A percentile compares a stretch with the other conserved stretches of the same genome.
These are phyloP conservation scores for Bubo scandiacus DNA, from an alignment of 2,113 vertebrate genomes.

Conservation along the genomic window DNA sequence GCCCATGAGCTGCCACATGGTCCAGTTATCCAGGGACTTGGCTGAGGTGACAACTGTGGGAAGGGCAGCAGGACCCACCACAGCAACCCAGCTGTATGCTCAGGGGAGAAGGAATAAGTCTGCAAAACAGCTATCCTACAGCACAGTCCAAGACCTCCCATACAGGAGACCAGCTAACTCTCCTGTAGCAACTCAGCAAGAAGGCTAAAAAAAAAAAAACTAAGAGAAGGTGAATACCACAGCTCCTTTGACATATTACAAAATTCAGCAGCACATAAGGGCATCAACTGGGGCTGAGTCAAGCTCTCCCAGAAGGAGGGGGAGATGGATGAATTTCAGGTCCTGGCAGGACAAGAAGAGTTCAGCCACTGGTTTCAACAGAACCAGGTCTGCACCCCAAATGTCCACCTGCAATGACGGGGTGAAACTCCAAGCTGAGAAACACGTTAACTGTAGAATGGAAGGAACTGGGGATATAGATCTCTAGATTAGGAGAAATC, in stretches of 20 bases:
- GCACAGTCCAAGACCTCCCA: not conserved
- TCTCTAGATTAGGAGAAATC: not conserved
- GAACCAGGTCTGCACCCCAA: not conserved
- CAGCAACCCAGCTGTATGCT: not conserved
- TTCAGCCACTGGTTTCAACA: not conserved
- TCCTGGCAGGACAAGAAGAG: not conserved
- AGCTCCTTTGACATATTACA: not conserved
- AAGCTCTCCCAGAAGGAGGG: not conserved
- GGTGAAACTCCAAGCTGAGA: not conserved
- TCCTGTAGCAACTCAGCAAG: not conserved
- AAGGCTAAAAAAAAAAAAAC: not conserved
- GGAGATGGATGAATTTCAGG: not conserved
- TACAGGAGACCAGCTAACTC: not conserved
- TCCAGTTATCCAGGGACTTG: not conserved
- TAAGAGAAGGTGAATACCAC: not conserved
- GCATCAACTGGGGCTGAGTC: fast-evolving
- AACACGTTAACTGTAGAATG: not conserved
- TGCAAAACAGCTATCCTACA: not conserved
- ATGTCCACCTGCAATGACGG: fast-evolving
- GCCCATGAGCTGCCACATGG: not conserved
- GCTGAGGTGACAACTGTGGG: not conserved
- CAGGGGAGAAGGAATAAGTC: not conserved
- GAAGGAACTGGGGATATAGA: not conserved
- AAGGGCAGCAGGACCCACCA: not conserved
- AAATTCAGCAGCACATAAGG: not conserved